A percentile compares a stretch with the other conserved stretches of the same genome.
phyloP scores from a whole-genome alignment of 2,797 vertebrate species.

The Anomalospiza imberbis region DNA sequence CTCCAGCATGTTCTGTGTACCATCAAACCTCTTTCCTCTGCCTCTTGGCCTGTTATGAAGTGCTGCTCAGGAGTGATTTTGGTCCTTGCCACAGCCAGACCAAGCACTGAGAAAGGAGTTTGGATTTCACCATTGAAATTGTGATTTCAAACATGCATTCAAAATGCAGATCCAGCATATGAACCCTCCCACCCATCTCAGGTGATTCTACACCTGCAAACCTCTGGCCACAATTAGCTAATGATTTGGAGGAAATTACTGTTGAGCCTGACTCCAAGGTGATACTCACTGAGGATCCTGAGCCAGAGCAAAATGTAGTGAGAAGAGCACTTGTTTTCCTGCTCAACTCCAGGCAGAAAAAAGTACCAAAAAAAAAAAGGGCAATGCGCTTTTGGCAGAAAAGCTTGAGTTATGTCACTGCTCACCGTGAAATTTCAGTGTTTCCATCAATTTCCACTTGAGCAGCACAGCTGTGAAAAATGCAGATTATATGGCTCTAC shows the following conservation, averaged over 20 bases:
- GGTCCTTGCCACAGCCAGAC: background rate
- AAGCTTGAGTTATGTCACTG: background rate
- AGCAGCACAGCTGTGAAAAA: too few species aligned
- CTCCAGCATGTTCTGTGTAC: fast-evolving
- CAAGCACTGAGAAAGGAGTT: background rate
- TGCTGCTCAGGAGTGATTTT: background rate
- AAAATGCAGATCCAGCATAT: background rate
- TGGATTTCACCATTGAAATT: background rate
- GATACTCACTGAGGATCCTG: background rate
- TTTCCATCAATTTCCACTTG: fast-evolving
- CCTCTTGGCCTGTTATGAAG: background rate
- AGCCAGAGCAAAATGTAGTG: background rate
- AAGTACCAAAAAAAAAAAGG: background rate
- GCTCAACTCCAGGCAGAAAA: background rate
- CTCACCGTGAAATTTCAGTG: background rate
- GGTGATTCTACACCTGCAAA: background rate
- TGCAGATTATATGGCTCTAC: too few species aligned
- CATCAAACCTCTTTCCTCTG: background rate
- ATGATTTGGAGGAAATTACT: background rate
- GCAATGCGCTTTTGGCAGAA: background rate
- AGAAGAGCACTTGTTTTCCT: background rate
- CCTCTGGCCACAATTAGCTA: background rate
- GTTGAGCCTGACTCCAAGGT: background rate
- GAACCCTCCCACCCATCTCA: background rate
- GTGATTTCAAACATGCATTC: background rate